Evolutionary conservation across 2,888 invertebrate species (phyloP), one percentile per base, ranked within the genome.

Genomic region (Philonicus albiceps): DNA sequence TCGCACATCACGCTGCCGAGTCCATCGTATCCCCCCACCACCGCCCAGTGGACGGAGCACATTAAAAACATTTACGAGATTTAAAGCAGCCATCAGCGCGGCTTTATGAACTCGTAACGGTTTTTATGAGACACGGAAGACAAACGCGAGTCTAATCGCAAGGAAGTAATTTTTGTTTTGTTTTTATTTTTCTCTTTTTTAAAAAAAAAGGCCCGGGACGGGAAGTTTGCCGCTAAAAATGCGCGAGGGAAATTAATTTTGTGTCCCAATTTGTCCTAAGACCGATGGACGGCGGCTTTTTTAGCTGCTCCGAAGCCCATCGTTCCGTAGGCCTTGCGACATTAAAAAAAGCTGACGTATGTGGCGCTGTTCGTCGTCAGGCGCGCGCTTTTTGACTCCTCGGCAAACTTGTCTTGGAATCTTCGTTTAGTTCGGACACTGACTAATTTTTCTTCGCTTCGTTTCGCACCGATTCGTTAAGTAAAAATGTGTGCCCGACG

Each of bases 51-150:
- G 49, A 49, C 49, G 78, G 78, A 53, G 53, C 55, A 55, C 31
- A 30, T 81, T 81, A 81, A 81, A 81, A 81, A 53, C 22, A 73
- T 80, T 80, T 72, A 86, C 80, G 78, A 72, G 80, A 80, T 43
- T 86, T 80, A 81, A 86, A 80, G n/a, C 34, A 55, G 40, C 76
- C 78, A 40, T 78, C 72, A 86, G 72, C 8, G 55, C 34, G 37
- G 40, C 78, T 86, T 86, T 76, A 78, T 78, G 37, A 53, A 72
- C 80, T 80, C 31, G 86, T 86, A 43, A 85, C 75, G 49, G 53
- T 37, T 49, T 37, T 49, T 81, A 53, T 5, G 80, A 81, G 80
- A 49, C 3, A 55, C 53, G 49, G 53, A 55, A 55, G 53, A 49
- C 49, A 53, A 49, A 49, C 7, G 53, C 31, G 43, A 22, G n/a